Evolutionary conservation across 2,797 vertebrate genomes (phyloP).

Genomic region (Sylvilagus floridanus): DNA sequence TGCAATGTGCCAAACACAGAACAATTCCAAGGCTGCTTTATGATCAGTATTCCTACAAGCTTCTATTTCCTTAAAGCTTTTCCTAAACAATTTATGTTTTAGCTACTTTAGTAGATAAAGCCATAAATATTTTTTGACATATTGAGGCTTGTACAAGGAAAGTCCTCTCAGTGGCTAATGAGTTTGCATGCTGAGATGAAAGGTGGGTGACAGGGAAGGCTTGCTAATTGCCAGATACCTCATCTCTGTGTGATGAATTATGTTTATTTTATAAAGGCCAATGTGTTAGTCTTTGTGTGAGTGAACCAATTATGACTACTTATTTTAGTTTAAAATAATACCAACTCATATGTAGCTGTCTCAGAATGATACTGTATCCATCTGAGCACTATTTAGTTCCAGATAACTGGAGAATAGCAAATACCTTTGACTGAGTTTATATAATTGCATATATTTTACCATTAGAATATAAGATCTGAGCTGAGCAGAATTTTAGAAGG

Average conservation of each 20-base stretch:
- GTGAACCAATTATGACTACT: conserved; percentile 23
- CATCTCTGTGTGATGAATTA: not conserved
- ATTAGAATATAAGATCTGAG: not conserved
- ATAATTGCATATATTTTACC: not conserved
- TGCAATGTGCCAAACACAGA: conserved; percentile 9
- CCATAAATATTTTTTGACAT: conserved; percentile 72
- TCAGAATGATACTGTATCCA: not conserved
- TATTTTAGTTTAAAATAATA: conserved; percentile 49
- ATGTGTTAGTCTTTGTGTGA: conserved; percentile 39
- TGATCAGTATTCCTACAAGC: not conserved
- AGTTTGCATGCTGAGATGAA: conserved; percentile 72
- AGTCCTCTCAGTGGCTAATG: conserved; percentile 39
- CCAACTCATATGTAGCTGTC: conserved; percentile 14
- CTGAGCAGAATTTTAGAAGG: conserved; percentile 13
- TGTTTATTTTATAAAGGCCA: conserved; percentile 72
- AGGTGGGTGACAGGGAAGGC: conserved; percentile 38
- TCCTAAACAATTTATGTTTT: conserved; percentile 71
- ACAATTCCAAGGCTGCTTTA: not conserved
- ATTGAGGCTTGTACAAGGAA: conserved; percentile 46
- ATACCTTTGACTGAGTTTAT: not conserved
- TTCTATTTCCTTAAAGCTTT: conserved; percentile 62
- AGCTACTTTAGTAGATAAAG: conserved; percentile 31
- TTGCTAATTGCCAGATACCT: conserved; percentile 43
- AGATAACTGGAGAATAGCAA: conserved; percentile 42
- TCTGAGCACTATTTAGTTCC: conserved; percentile 9